Base-by-base conservation (phyloP, 1,140 invertebrate genomes). In the Euura saliciscinereae region DNA sequence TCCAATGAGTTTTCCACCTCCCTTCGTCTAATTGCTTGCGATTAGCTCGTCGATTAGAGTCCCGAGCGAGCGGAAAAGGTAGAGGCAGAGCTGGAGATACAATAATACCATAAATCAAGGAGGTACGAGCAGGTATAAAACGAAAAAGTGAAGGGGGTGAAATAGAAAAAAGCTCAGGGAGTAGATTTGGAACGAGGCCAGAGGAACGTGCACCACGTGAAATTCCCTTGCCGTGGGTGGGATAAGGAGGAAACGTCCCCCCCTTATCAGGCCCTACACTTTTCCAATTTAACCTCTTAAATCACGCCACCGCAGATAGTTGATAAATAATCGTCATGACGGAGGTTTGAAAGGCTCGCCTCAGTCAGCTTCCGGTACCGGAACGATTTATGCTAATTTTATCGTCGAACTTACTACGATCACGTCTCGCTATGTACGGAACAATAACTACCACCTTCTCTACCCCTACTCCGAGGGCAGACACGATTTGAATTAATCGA, bases 221-320 rank as follows among this genome's bases (percentile, higher is more conserved):
- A 28, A 0, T 28, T 28, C 28, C 28, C 28, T 28, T 28, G 28
- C 28, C 28, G 28, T 28, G 28, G 28, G 28, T 28, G 28, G 28
- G 28, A 28, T 28, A 28, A 28, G 28, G 28, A 1, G 28, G 28
- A 28, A 28, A 28, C n/a, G n/a, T 71, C 65, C 59, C 66, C 68
- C 45, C 45, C 44, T 71, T 69, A 67, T 28, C 28, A 28, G 28
- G 28, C 69, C 71, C 75, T 76, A 75, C 75, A 76, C 77, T 78
- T 81, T 78, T 79, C 74, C 70, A 75, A 82, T 82, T 83, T 71
- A 28, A 73, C 72, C 71, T 78, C 79, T 71, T 80, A 83, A 83
- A 82, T 85, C 77, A 72, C 66, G 46, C 73, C 28, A 76, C 77
- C 76, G 68, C 76, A 78, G 80, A 81, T 80, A 80, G 77, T 84